Evolutionary conservation across 1,140 invertebrate genomes (phyloP).

Genomic region (Drosophila virilis): DNA sequence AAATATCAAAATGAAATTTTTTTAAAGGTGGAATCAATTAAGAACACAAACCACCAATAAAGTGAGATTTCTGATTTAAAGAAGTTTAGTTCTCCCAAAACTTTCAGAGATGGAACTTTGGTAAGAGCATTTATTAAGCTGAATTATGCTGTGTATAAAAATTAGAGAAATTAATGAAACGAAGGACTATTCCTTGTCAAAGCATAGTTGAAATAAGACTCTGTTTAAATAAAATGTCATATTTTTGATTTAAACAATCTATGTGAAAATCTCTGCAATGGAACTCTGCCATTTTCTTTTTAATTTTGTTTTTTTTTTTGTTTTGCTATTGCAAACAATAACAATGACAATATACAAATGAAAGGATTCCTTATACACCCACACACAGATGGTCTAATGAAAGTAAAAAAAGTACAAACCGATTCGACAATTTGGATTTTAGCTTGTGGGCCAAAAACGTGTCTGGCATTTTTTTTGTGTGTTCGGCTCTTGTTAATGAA

Average conservation of each 20-base stretch:
- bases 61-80: no score
- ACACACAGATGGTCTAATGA: not conserved
- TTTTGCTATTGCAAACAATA: not conserved
- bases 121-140: no score
- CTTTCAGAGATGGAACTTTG: no score
- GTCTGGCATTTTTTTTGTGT: constrained; percentile 35
- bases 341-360: constrained; percentile 1
- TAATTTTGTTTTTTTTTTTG: not conserved
- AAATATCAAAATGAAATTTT: no score
- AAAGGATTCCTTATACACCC: not conserved
- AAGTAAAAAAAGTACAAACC: not conserved
- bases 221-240: not conserved
- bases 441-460: constrained; percentile 40
- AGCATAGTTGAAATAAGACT: not conserved
- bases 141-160: not conserved
- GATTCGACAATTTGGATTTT: constrained; percentile 47
- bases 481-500: constrained; percentile 45
- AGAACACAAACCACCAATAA: no score
- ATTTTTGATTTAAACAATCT: constrained; percentile 8
- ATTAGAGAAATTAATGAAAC: not conserved
- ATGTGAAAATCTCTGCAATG: not conserved
- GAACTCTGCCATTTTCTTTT: constrained; percentile 2
- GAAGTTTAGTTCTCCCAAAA: no score
- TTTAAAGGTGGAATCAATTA: no score
- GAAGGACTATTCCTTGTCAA: not conserved